Percentiles rank a stretch among this genome's conserved stretches.
phyloP scores from a whole-genome alignment of 2,113 vertebrate genomes.

The Dipodomys stephensi region DNA sequence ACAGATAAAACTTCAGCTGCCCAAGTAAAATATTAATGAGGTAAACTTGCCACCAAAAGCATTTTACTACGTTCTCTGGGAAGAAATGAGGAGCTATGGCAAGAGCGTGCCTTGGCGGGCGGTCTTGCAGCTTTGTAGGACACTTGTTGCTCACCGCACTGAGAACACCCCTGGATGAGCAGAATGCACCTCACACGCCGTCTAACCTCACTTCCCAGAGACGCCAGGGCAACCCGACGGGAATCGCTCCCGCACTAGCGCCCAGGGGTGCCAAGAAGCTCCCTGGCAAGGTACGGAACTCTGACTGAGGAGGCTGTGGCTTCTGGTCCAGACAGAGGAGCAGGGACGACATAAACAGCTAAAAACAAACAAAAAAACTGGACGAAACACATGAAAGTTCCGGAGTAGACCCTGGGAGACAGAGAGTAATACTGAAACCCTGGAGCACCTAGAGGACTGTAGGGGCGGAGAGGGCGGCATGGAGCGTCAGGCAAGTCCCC shows the following conservation, averaged over 20 bases:
- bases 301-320: accelerated
- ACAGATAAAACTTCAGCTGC: neutral
- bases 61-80: too few relatives aligned
- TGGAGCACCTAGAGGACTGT: too few relatives aligned
- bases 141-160: neutral
- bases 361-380: neutral
- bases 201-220: neutral
- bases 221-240: neutral
- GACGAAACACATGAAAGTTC: neutral
- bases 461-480: too few relatives aligned
- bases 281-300: too few relatives aligned
- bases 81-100: accelerated
- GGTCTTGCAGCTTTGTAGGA: neutral
- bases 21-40: accelerated
- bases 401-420: neutral
- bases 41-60: accelerated
- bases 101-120: too few relatives aligned
- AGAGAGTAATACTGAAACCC: too few relatives aligned
- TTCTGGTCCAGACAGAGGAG: neutral
- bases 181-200: neutral
- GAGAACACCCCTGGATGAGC: accelerated
- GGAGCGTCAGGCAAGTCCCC: neutral
- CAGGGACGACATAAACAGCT: neutral
- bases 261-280: accelerated
- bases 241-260: neutral